A percentile compares a stretch with the other conserved stretches of the same genome.
Conservation (phyloP, 2,888 invertebrate species). For the Allophyes oxyacanthae region DNA sequence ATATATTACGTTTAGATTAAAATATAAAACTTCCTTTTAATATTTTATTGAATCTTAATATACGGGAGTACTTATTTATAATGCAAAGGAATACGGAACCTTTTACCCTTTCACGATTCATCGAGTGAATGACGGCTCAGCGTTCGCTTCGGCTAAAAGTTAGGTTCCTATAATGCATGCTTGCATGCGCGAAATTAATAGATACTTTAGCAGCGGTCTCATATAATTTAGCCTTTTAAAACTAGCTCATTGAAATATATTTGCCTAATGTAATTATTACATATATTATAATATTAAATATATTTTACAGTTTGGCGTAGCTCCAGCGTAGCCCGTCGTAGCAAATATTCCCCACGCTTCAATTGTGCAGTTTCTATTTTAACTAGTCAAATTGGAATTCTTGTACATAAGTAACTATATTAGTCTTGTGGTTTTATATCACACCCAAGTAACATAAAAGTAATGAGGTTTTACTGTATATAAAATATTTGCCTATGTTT, state of each 20-base stretch:
- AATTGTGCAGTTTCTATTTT: slow-evolving; percentile 52
- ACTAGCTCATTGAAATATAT: slow-evolving; percentile 47
- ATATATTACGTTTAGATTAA: neutral
- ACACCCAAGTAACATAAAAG: slow-evolving; percentile 3
- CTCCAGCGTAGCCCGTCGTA: slow-evolving; percentile 64
- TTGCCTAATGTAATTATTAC: slow-evolving; percentile 62
- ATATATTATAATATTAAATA: slow-evolving; percentile 54
- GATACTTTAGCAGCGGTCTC: slow-evolving; percentile 5
- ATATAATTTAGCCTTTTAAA: slow-evolving; percentile 25
- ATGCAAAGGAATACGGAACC: slow-evolving; percentile 24
- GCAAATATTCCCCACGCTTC: slow-evolving; percentile 51
- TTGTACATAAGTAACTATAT: slow-evolving; percentile 30
- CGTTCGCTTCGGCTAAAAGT: slow-evolving; percentile 8
- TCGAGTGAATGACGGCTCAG: slow-evolving; percentile 10
- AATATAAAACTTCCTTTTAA: slow-evolving; percentile 1
- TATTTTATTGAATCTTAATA: slow-evolving; percentile 14
- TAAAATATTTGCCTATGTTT: no score
- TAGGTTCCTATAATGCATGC: slow-evolving; percentile 10
- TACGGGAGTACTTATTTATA: slow-evolving; percentile 13
- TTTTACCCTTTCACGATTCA: slow-evolving; percentile 22
- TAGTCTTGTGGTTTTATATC: slow-evolving; percentile 10
- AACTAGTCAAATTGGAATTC: slow-evolving; percentile 41
- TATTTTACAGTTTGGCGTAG: slow-evolving; percentile 71
- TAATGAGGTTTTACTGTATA: slow-evolving; percentile 3
- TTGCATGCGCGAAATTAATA: slow-evolving; percentile 4